These are phyloP conservation scores for Erpetoichthys calabaricus DNA, from an alignment of 2,797 vertebrate genomes.

Conservation along the genomic window DNA sequence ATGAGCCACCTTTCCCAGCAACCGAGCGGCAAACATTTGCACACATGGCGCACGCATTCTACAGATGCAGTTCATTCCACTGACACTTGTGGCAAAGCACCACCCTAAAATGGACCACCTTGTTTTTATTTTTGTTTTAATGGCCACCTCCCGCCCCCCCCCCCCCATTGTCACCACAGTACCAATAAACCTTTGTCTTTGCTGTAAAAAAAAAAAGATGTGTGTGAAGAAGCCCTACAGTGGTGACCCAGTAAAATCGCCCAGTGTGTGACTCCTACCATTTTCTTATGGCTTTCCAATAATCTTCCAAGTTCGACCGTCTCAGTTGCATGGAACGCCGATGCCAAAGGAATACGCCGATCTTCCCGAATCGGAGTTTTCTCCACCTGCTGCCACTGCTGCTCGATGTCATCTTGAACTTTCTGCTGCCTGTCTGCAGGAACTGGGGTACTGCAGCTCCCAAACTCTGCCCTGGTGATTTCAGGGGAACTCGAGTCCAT, in stretches of 20 bases:
- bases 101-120: no score
- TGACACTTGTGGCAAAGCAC: no score
- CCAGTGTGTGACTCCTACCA: constrained; percentile 30
- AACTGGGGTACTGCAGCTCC: constrained; percentile 17
- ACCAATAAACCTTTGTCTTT: no score
- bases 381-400: constrained; percentile 67
- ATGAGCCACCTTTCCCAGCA: no score
- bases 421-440: constrained; percentile 43
- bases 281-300: constrained; percentile 56
- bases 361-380: constrained; percentile 58
- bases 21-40: no score
- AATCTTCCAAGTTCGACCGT: constrained; percentile 47
- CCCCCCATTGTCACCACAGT: no score
- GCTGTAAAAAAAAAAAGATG: no score
- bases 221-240: no score
- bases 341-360: constrained; percentile 46
- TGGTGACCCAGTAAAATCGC: not conserved
- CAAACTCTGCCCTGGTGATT: constrained; percentile 28
- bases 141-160: no score
- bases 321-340: constrained; percentile 29
- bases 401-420: constrained; percentile 61
- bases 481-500: constrained; percentile 12
- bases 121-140: no score
- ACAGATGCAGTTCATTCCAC: no score
- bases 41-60: no score